phyloP scores from a whole-genome alignment of 2,888 invertebrate species.

The Tetranychus truncatus region DNA sequence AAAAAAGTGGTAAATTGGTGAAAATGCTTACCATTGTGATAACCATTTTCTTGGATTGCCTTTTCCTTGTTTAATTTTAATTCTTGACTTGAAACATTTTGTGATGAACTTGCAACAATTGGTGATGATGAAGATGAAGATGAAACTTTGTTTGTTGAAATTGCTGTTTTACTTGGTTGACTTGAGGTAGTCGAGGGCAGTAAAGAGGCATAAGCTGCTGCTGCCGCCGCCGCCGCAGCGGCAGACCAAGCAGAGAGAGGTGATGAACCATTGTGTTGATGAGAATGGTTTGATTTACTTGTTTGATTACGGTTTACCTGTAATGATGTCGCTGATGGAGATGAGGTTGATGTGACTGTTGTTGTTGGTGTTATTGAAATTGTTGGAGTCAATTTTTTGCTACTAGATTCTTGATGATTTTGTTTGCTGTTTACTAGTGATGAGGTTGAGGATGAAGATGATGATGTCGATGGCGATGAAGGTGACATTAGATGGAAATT shows the following conservation, averaged over 20 bases:
- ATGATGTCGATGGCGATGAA: background rate
- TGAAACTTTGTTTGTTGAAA: background rate
- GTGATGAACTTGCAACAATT: slow-evolving; percentile 2
- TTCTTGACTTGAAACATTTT: background rate
- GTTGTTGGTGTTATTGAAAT: slow-evolving; percentile 26
- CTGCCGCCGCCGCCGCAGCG: slow-evolving; percentile 11
- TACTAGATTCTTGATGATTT: background rate
- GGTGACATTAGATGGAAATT: background rate
- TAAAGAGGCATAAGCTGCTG: slow-evolving; percentile 15
- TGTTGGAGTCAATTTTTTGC: slow-evolving; percentile 11
- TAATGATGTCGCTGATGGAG: slow-evolving; percentile 24
- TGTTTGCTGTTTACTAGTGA: background rate
- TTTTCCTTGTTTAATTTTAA: background rate
- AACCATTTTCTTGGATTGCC: background rate
- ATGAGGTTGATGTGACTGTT: slow-evolving; percentile 26
- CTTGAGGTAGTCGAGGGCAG: slow-evolving; percentile 3
- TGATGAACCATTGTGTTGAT: background rate
- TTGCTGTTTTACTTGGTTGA: background rate
- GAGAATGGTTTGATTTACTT: background rate
- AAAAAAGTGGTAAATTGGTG: background rate
- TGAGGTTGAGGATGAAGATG: slow-evolving; percentile 9
- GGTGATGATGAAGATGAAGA: slow-evolving; percentile 6
- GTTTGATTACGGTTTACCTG: slow-evolving; percentile 11
- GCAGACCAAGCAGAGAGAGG: slow-evolving; percentile 17
- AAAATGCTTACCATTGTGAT: background rate